Evolutionary conservation across 1,140 invertebrate genomes (phyloP), one percentile per base, ranked within the genome.

Genomic region (Scaptomyza hsui): DNA sequence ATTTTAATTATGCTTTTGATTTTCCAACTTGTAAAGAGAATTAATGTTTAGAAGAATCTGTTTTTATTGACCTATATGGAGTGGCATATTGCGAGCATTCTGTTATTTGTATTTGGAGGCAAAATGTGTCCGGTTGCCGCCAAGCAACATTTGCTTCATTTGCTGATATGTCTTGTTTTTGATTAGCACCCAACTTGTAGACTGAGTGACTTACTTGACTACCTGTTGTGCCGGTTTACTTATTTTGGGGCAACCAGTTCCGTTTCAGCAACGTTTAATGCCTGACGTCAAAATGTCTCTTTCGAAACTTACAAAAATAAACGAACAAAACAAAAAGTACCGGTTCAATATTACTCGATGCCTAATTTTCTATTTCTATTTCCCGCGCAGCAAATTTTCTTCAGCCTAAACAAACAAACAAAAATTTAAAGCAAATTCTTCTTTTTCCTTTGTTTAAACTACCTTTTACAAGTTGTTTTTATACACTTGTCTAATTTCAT

Each of bases 171-270:
- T 80, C 69, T 79, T 79, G 68, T 80, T 72, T 85, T 75, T 78
- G 75, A 75, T 83, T 83, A 67, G 63, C 42, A 21, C 32, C 44
- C 37, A 3, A 44, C 16, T 24, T 26, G 1, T 56, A 29, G 48
- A 57, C 37, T 56, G 53, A 32, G 26, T 39, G 39, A 52, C 56
- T 70, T 61, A 71, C 45, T 42, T 59, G 52, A 47, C 77, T 85
- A 85, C 81, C 81, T 81, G 81, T 74, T 85, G 81, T 81, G 81
- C 81, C 80, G 82, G 81, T 86, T 86, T 86, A 86, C 82, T 86
- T 83, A 64, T 59, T 63, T 73, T 59, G 73, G 76, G 61, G 73
- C 62, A 75, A 78, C 65, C 64, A 86, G 81, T 86, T 86, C 81
- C 82, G 81, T 80, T 85, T 74, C 47, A 60, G 19, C 32, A 45